Evolutionary conservation across 2,888 invertebrate genomes (phyloP), one percentile per base, ranked within the genome.

Genomic region (Caenorhabditis uteleia): DNA sequence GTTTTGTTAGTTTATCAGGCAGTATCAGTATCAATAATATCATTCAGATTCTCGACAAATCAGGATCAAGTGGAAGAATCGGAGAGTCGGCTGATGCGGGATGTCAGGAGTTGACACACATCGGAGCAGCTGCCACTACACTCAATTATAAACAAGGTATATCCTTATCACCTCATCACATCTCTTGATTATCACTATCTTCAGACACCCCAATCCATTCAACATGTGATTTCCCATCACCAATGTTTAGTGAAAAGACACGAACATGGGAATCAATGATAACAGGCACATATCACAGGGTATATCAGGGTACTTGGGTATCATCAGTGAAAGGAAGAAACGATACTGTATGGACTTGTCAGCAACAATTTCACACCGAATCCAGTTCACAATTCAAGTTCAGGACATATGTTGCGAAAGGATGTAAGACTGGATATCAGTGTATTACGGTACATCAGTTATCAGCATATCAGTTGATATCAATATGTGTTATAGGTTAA

Each of bases 31-130:
- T 36, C 7, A 27, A 53, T 21, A 14, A 21, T 21, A 10, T 36
- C 7, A 27, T 56, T 21, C 40, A 70, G 70, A 67, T 70, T 14
- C 53, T 58, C 2, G 60, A 70, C 16, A 44, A 51, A 21, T 34
- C 48, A 1, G 67, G 67, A 16, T 49, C 57, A 20, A 62, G 58
- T 46, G 71, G 71, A 10, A 31, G 59, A 10, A 46, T 71, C n/a
- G 71, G 71, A 12, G 61, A 65, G 23, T 71, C 71, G 4, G 71
- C 71, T n/a, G 71, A 71, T 26, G 55, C 68, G 12, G 60, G 68
- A 4, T 71, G 71, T 34, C 71, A 71, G 31, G 71, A 71, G 42
- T 34, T 71, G 18, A 71, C 66, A 0, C 59, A 68, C 25, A 59
- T 71, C 23, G 68, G 66, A 33, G 68, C 68, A 14, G 68, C 71